Evolutionary conservation across 2,113 vertebrate species (phyloP), one percentile per base, ranked within the genome.

Genomic region (Tachuris rubrigastra): DNA sequence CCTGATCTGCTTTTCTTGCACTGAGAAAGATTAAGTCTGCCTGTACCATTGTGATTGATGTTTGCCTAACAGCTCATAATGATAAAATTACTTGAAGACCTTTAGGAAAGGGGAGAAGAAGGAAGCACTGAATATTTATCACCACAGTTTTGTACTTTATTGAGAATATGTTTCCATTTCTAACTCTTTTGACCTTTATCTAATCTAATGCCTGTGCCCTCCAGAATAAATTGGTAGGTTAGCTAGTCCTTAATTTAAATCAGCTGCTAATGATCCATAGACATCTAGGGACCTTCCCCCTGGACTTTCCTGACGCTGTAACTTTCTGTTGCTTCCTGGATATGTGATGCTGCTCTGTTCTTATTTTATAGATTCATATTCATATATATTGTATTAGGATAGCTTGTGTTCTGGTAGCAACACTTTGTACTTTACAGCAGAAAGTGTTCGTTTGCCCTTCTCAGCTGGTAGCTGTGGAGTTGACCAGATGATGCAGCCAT

Each of bases 41-140:
- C 50, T 74, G 31, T 66, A 62, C 63, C 30, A 9, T 58, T 86
- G 56, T 85, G 88, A 95, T 77, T 95, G 79, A 86, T 83, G 85
- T 74, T 93, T 93, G 83, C 72, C 27, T 86, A 89, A 58, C 31
- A 74, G 90, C 47, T 95, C 65, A 84, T 69, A 80, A 77, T 90
- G 83, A 78, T 55, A 77, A 86, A 80, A 95, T 86, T 80, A 55
- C 47, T 77, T 69, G 21, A 83, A 96, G 79, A 77, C 82, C 72
- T 96, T 93, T 46, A 76, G 68, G 56, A 77, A 85, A 83, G 87
- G 77, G 52, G 8, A 81, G 30, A n/a, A 62, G 69, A 37, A 62
- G 16, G 31, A 85, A 85, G 71, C 1, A 3, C 55, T 95, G 91
- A 85, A 90, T 96, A 86, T 90, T 94, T 95, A 95, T 91, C 19